Percentiles rank a stretch among this genome's conserved stretches.
Evolutionary conservation across 2,113 vertebrate genomes (phyloP).

Genomic region (Platanista minor): DNA sequence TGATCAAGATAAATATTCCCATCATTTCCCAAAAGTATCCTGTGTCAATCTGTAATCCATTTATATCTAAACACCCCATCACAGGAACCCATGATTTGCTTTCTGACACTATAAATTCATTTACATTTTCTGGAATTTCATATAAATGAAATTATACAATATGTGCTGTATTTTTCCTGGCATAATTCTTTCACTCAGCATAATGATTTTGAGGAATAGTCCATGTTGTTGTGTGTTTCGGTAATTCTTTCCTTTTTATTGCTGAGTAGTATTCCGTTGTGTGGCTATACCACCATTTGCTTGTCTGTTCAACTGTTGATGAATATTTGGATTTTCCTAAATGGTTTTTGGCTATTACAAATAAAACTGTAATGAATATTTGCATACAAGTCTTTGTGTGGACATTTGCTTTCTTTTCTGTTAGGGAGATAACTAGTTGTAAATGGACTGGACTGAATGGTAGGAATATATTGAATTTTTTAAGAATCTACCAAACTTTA

Average conservation of each 20-base stretch:
- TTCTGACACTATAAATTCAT: not conserved
- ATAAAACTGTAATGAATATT: not conserved
- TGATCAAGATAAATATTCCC: not conserved
- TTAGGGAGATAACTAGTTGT: not conserved
- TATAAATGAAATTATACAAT: not conserved
- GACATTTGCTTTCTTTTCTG: not conserved
- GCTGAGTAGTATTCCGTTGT: not conserved
- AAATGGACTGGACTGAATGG: not conserved
- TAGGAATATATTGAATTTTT: not conserved
- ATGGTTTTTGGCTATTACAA: not conserved
- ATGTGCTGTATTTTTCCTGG: not conserved
- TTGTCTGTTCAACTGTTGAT: not conserved
- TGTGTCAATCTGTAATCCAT: not conserved
- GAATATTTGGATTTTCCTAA: not conserved
- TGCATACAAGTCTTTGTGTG: not conserved
- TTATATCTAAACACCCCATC: not conserved
- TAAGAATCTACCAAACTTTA: not conserved
- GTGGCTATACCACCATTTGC: not conserved
- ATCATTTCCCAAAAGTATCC: not conserved
- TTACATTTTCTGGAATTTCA: not conserved
- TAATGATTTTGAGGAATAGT: not conserved
- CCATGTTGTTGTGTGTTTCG: not conserved
- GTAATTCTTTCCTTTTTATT: not conserved
- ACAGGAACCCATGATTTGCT: not conserved
- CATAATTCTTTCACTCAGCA: not conserved